These are phyloP conservation scores for Heliocidaris tuberculata DNA, from an alignment of 35 echinoderm and acorn worm species.

Conservation along the genomic window DNA sequence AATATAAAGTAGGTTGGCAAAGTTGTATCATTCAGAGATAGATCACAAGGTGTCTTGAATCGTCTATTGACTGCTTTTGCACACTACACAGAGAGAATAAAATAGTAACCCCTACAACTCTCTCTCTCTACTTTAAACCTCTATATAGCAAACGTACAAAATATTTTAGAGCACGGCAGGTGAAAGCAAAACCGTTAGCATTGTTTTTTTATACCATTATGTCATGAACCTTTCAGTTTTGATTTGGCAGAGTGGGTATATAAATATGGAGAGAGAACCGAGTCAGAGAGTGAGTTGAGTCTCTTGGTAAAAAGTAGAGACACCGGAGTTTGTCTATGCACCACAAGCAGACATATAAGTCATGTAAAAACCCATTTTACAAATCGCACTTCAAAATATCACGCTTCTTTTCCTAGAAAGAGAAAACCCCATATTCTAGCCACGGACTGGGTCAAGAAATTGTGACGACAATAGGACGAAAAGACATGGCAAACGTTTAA, in stretches of 20 bases:
- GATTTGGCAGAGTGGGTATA: neutral
- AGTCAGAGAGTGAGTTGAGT: neutral
- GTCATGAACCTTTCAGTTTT: neutral
- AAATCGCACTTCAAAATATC: neutral
- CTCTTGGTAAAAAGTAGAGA: neutral
- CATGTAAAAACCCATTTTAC: too few species aligned
- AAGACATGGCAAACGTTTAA: neutral
- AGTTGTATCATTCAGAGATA: neutral
- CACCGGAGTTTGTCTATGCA: neutral
- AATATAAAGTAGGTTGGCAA: neutral
- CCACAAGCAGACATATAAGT: neutral
- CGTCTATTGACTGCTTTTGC: too few species aligned
- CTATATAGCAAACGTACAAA: neutral
- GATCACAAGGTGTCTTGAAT: too few species aligned
- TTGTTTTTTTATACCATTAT: neutral
- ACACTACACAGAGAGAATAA: neutral
- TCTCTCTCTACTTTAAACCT: slow-evolving; percentile 4
- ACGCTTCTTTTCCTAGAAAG: neutral
- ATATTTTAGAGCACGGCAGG: neutral
- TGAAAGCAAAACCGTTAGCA: neutral
- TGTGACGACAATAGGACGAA: neutral
- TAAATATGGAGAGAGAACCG: neutral
- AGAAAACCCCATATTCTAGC: neutral
- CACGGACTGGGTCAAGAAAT: neutral
- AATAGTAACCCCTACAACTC: neutral